These are phyloP conservation scores for Caprella mutica DNA, from an alignment of 2,888 invertebrate genomes.

Conservation along the genomic window DNA sequence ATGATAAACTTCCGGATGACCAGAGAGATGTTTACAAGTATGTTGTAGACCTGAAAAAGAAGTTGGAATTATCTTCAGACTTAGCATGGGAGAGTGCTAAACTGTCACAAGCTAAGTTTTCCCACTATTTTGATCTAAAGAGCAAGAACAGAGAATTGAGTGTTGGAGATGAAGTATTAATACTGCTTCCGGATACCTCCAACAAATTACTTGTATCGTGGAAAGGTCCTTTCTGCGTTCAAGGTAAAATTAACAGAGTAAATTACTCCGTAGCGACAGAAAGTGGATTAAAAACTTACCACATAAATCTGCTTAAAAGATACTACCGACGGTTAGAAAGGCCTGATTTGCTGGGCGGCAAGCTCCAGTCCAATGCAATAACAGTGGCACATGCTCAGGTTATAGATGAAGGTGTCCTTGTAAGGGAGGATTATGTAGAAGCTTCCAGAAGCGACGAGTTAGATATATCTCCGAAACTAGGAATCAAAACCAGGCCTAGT, in stretches of 20 bases:
- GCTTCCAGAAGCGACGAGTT: too few species aligned
- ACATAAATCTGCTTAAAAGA: not conserved
- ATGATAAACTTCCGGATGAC: not conserved
- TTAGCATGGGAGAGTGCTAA: constrained; percentile 5
- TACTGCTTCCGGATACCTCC: not conserved
- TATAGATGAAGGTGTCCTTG: not conserved
- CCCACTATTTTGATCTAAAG: constrained; percentile 8
- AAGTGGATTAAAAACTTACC: not conserved
- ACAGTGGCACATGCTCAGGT: too few species aligned
- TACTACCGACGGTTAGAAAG: not conserved
- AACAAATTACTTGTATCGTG: constrained; percentile 7
- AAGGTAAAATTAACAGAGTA: not conserved
- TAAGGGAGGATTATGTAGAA: not conserved
- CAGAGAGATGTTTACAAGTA: constrained; percentile 3
- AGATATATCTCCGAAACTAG: too few species aligned
- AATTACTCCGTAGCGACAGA: constrained; percentile 3
- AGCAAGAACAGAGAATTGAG: not conserved
- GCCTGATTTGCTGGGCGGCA: too few species aligned
- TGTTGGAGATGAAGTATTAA: constrained; percentile 2
- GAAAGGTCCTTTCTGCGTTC: constrained; percentile 2
- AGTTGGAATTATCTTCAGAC: not conserved
- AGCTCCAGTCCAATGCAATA: too few species aligned
- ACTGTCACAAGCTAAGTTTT: not conserved
- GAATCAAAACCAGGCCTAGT: too few species aligned
- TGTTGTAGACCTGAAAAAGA: not conserved